phyloP scores from a whole-genome alignment of 2,888 invertebrate species.

The Luperina testacea region DNA sequence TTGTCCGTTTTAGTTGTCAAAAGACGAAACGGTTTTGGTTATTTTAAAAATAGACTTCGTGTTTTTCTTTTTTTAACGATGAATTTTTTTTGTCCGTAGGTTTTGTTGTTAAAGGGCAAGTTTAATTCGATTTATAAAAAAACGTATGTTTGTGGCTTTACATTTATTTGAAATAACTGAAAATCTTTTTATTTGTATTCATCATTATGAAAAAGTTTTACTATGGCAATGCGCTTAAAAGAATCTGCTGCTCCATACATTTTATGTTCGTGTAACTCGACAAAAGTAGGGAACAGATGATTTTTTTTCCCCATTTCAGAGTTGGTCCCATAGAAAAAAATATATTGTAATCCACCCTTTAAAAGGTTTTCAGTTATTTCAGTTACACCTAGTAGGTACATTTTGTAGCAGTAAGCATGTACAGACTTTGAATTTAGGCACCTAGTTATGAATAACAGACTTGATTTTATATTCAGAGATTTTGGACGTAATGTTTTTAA shows the following conservation, averaged over 20 bases:
- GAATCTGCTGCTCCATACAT: background rate
- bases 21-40: constrained; percentile 42
- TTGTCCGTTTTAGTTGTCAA: constrained; percentile 40
- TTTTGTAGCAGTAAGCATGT: background rate
- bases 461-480: background rate
- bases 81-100: background rate
- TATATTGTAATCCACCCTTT: background rate
- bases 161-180: background rate
- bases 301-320: background rate
- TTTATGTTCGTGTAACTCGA: background rate
- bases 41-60: constrained; percentile 24
- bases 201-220: background rate
- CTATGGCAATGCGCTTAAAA: background rate
- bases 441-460: background rate
- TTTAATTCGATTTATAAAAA: background rate
- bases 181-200: background rate
- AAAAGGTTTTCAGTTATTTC: background rate
- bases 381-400: background rate
- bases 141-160: background rate
- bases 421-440: background rate
- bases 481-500: background rate
- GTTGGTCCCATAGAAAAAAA: background rate
- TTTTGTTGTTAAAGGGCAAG: background rate
- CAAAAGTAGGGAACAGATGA: background rate
- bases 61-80: background rate